These are phyloP conservation scores for Haplochromis vanheusdeni DNA, from an alignment of 2,113 vertebrate species.

Conservation along the genomic window DNA sequence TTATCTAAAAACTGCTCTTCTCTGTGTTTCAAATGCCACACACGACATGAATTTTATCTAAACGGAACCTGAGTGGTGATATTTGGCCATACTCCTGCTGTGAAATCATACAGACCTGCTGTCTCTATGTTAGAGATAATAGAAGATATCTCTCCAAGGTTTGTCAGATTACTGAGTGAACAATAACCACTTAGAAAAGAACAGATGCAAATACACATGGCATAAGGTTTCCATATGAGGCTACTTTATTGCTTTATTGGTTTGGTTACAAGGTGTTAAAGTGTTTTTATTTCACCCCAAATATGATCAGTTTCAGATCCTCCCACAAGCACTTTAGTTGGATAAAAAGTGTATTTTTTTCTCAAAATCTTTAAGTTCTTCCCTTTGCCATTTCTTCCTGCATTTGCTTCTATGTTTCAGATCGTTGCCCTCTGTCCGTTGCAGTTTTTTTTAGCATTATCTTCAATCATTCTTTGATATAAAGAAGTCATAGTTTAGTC, in stretches of 20 bases:
- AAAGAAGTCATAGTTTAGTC: not conserved
- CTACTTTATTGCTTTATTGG: not conserved
- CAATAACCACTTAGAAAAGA: not conserved
- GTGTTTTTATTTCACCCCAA: not conserved
- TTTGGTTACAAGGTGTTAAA: not conserved
- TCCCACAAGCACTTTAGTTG: not conserved
- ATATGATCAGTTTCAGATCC: not conserved
- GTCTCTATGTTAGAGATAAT: not conserved
- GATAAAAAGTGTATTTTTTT: no score
- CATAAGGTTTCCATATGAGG: not conserved
- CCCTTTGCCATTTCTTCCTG: not conserved
- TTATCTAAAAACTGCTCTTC: not conserved
- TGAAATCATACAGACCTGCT: not conserved
- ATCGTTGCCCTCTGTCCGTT: not conserved
- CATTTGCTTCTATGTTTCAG: not conserved
- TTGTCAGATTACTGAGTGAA: not conserved
- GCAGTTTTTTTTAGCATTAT: not conserved
- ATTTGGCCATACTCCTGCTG: not conserved
- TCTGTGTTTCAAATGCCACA: not conserved
- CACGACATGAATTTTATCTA: not conserved
- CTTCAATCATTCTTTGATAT: not conserved
- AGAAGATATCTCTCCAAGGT: not conserved
- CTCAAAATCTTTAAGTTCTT: not conserved
- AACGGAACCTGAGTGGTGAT: not conserved
- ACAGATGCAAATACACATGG: not conserved